Evolutionary conservation across 2,113 vertebrate species (phyloP).

Genomic region (Vidua macroura): DNA sequence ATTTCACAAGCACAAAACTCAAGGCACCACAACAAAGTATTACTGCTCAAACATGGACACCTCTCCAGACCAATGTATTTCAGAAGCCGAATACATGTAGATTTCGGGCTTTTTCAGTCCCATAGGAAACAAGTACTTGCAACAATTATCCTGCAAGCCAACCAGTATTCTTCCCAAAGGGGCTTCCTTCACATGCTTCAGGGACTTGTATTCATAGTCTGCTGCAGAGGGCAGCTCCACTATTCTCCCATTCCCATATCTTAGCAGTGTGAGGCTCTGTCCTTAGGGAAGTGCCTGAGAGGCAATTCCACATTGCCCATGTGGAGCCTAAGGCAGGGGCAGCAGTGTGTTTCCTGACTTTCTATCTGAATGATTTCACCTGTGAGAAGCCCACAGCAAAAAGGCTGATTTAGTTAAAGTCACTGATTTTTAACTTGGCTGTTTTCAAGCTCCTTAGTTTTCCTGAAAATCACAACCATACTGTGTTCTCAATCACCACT

Average conservation of each 20-base stretch:
- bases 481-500: background rate
- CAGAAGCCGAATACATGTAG: background rate
- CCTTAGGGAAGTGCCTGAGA: background rate
- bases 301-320: too few species aligned
- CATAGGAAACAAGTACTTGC: background rate
- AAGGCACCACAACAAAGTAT: background rate
- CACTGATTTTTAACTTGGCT: background rate
- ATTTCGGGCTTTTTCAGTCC: background rate
- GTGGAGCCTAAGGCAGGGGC: accelerated
- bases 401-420: background rate
- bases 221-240: background rate
- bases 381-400: background rate
- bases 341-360: background rate
- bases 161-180: background rate
- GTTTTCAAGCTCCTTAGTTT: background rate
- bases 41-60: background rate
- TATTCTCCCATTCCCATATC: background rate
- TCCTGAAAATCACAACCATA: background rate
- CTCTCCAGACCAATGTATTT: background rate
- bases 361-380: accelerated
- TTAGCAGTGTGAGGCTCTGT: accelerated
- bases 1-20: background rate
- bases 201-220: accelerated
- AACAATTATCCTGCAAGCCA: background rate
- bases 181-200: background rate